Conservation (phyloP, 2,797 vertebrate genomes). For the Parambassis ranga region DNA sequence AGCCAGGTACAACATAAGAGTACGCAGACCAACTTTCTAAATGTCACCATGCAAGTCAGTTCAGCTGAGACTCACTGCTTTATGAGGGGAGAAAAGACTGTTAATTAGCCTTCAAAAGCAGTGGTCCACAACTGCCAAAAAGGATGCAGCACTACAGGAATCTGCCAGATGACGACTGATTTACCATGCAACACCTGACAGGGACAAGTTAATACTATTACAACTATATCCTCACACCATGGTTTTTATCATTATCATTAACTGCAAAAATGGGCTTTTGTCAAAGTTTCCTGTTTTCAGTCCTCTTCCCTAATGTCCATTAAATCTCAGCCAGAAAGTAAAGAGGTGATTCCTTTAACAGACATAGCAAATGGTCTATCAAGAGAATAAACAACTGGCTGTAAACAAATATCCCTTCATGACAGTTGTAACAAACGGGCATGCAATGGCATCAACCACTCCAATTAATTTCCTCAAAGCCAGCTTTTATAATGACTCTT, state of each 20-base stretch:
- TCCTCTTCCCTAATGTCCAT: not conserved
- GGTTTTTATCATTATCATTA: too few relatives aligned
- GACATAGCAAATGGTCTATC: not conserved
- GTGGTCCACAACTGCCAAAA: not conserved
- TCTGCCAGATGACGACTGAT: not conserved
- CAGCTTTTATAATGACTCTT: slow-evolving; percentile 32
- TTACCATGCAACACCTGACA: too few relatives aligned
- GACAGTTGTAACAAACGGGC: slow-evolving; percentile 15
- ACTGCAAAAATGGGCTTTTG: too few relatives aligned
- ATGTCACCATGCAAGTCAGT: slow-evolving; percentile 27
- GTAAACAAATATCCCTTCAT: not conserved
- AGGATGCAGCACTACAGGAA: not conserved
- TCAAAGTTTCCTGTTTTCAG: too few relatives aligned
- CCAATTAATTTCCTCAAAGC: slow-evolving; percentile 33
- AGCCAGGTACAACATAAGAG: slow-evolving; percentile 13
- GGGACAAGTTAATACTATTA: not conserved
- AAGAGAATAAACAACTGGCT: not conserved
- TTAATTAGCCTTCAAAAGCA: slow-evolving; percentile 10
- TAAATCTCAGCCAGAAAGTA: not conserved
- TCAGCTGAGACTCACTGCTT: slow-evolving; percentile 7
- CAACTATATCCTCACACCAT: too few relatives aligned
- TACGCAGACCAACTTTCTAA: slow-evolving; percentile 22
- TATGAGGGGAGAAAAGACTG: not conserved
- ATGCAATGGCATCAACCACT: not conserved
- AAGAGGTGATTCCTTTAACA: not conserved